Evolutionary conservation across 2,888 invertebrate genomes (phyloP).

Genomic region (Ceraclea dissimilis): DNA sequence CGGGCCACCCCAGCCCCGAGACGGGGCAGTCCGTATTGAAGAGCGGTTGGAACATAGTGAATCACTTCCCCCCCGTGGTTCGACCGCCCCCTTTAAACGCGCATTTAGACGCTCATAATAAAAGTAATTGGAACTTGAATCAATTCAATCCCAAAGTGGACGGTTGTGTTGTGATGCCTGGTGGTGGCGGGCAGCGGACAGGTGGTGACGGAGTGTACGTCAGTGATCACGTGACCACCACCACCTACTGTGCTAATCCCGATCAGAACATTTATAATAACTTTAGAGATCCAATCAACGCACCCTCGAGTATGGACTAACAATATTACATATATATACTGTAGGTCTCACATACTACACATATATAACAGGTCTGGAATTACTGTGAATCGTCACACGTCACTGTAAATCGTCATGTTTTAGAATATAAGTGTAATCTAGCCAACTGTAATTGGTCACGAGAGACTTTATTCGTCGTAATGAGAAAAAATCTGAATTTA

Average conservation of each 20-base stretch:
- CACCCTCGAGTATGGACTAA: conserved; percentile 15
- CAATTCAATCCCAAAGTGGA: conserved; percentile 24
- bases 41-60: conserved; percentile 12
- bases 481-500: too few relatives aligned
- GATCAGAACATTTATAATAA: conserved; percentile 17
- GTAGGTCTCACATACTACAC: too few relatives aligned
- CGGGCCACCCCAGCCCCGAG: conserved; percentile 38
- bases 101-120: conserved; percentile 5
- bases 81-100: conserved; percentile 17
- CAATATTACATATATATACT: too few relatives aligned
- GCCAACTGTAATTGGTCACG: too few relatives aligned
- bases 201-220: conserved; percentile 4
- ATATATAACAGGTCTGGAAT: too few relatives aligned
- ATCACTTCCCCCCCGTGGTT: conserved; percentile 37
- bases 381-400: too few relatives aligned
- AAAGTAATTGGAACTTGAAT: conserved; percentile 20
- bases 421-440: too few relatives aligned
- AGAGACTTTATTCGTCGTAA: too few relatives aligned
- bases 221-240: conserved; percentile 21
- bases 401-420: too few relatives aligned
- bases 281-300: conserved; percentile 21
- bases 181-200: conserved; percentile 14
- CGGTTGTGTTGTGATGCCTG: conserved; percentile 16
- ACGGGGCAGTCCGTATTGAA: conserved; percentile 33
- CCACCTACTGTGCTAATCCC: conserved; percentile 18